Conservation (phyloP, 2,888 invertebrate species). For the Acanthosepion pharaonis region DNA sequence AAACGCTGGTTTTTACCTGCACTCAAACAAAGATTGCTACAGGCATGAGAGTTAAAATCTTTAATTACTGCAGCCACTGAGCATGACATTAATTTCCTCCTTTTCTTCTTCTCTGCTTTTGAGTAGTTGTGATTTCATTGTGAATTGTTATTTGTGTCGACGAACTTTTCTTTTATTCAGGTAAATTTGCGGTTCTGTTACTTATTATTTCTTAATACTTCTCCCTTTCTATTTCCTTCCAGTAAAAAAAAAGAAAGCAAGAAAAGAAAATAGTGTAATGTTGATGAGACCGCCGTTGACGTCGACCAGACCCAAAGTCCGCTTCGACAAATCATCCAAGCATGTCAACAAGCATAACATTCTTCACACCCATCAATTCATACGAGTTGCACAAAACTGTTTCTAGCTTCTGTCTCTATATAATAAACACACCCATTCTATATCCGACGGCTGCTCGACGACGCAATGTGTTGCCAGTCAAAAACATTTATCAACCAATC, state of each 20-base stretch:
- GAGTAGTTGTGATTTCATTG: no score
- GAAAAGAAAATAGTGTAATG: neutral
- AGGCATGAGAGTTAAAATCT: no score
- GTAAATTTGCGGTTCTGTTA: neutral
- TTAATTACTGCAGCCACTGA: neutral
- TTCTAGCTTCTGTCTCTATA: neutral
- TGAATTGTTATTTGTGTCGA: no score
- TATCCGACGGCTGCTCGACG: neutral
- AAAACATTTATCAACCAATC: conserved; percentile 3
- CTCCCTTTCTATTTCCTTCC: neutral
- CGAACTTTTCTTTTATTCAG: neutral
- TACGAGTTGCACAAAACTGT: conserved; percentile 33
- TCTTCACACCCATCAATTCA: neutral
- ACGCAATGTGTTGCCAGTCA: neutral
- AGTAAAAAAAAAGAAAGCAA: neutral
- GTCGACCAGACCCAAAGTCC: neutral
- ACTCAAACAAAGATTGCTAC: no score
- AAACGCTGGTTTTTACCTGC: no score
- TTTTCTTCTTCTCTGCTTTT: neutral
- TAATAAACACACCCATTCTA: neutral
- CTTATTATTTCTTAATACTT: neutral
- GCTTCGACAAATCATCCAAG: neutral
- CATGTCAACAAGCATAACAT: neutral
- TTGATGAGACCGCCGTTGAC: neutral
- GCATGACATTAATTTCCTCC: neutral